These are phyloP conservation scores for Caradrina kadenii DNA, from an alignment of 2,888 invertebrate genomes.

Conservation along the genomic window DNA sequence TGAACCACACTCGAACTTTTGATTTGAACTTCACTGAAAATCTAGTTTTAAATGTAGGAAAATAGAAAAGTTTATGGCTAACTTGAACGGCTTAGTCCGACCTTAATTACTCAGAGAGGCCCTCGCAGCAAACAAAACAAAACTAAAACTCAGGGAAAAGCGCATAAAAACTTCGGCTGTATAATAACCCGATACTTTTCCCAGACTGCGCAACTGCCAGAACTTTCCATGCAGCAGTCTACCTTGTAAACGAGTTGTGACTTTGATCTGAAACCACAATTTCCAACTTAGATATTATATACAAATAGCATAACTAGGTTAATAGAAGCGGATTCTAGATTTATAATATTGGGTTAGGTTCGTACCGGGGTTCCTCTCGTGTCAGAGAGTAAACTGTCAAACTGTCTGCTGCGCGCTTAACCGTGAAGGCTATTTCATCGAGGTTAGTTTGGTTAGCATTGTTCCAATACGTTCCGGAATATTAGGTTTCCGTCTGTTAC, in stretches of 20 bases:
- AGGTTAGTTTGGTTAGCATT: not conserved
- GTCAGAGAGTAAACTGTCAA: too few relatives aligned
- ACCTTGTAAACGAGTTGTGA: conserved; percentile 13
- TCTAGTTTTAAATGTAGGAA: too few relatives aligned
- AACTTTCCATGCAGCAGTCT: not conserved
- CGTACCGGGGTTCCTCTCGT: too few relatives aligned
- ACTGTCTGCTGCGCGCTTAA: not conserved
- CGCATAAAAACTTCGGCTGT: not conserved
- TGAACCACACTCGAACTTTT: too few relatives aligned
- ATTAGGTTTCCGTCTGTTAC: not conserved
- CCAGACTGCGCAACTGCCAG: not conserved
- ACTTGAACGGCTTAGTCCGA: not conserved
- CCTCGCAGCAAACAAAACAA: not conserved
- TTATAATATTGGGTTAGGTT: not conserved
- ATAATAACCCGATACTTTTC: not conserved
- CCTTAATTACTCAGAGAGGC: not conserved
- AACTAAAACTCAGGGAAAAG: not conserved
- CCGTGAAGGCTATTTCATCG: not conserved
- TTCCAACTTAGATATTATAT: not conserved
- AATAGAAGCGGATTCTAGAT: not conserved
- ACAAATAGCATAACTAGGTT: conserved; percentile 7
- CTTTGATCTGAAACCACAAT: conserved; percentile 30
- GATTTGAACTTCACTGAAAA: too few relatives aligned
- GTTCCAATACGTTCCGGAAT: not conserved
- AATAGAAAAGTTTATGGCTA: too few relatives aligned